Conservation (phyloP, 2,888 invertebrate species). For the Hyposoter didymator region DNA sequence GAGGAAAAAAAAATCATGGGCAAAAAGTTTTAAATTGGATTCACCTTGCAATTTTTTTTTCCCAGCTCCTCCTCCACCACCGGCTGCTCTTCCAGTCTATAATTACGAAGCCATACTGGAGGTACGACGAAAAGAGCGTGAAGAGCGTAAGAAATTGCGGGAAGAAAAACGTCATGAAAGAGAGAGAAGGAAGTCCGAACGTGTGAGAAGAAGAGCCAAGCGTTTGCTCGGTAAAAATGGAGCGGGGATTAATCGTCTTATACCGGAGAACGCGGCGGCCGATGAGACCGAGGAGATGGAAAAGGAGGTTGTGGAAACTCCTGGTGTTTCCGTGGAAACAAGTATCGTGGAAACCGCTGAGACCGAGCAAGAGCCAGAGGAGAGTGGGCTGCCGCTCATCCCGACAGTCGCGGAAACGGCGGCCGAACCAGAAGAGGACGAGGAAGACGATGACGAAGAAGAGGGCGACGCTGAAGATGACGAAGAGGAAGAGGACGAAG, state of each 20-base stretch:
- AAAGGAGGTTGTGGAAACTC: constrained; percentile 55
- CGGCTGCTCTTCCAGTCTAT: constrained; percentile 78
- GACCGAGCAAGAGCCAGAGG: constrained; percentile 73
- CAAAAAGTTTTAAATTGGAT: not conserved
- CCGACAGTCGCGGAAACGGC: constrained; percentile 71
- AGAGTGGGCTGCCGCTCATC: constrained; percentile 28
- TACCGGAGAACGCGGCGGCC: constrained; percentile 31
- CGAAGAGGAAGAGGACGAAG: constrained; percentile 72
- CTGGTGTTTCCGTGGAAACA: constrained; percentile 58
- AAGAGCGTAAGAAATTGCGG: constrained; percentile 79
- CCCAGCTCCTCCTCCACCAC: constrained; percentile 58
- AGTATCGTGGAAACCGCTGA: constrained; percentile 26
- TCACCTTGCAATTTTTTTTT: not conserved
- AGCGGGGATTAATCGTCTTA: constrained; percentile 57
- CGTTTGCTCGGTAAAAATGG: constrained; percentile 62
- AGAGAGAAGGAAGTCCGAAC: constrained; percentile 78
- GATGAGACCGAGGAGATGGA: constrained; percentile 55
- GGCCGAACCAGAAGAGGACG: constrained; percentile 73
- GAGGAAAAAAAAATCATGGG: not conserved
- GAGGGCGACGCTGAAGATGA: constrained; percentile 74
- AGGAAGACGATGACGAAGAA: constrained; percentile 71
- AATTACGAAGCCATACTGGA: constrained; percentile 83
- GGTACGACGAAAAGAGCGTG: constrained; percentile 79
- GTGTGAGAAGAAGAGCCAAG: constrained; percentile 77
- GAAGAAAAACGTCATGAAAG: constrained; percentile 79